These are phyloP conservation scores for Watsonalla binaria DNA, from an alignment of 2,888 invertebrate species.

Conservation along the genomic window DNA sequence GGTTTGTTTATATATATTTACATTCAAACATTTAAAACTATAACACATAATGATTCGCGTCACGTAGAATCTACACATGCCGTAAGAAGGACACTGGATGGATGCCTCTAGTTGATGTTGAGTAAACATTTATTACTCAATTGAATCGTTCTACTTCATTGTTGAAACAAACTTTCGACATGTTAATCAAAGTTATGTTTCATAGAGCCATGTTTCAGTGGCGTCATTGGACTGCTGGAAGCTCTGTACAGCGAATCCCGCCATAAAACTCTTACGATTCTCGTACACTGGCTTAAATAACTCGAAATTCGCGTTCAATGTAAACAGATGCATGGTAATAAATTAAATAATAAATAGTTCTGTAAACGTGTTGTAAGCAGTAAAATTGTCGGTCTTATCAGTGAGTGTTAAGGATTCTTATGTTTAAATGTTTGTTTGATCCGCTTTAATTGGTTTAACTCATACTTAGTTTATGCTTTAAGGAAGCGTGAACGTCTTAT, in stretches of 20 bases:
- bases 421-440: neutral
- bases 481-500: no score
- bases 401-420: conserved; percentile 9
- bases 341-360: conserved; percentile 47
- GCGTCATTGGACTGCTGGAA: conserved; percentile 25
- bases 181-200: neutral
- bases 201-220: conserved; percentile 13
- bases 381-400: conserved; percentile 32
- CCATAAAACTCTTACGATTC: conserved; percentile 42
- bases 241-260: conserved; percentile 29
- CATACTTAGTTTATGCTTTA: no score
- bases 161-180: no score
- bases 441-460: no score
- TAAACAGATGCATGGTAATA: conserved; percentile 50
- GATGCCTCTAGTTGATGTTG: no score
- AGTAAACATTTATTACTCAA: no score
- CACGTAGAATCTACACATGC: no score
- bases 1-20: no score
- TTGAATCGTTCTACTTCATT: no score
- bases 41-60: no score
- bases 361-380: conserved; percentile 35
- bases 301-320: conserved; percentile 42
- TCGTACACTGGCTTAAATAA: conserved; percentile 38
- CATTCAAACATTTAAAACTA: no score
- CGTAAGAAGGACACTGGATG: no score